Conservation (phyloP, 53 echinoderm and acorn worm genomes). For the Echinometra lucunter region DNA sequence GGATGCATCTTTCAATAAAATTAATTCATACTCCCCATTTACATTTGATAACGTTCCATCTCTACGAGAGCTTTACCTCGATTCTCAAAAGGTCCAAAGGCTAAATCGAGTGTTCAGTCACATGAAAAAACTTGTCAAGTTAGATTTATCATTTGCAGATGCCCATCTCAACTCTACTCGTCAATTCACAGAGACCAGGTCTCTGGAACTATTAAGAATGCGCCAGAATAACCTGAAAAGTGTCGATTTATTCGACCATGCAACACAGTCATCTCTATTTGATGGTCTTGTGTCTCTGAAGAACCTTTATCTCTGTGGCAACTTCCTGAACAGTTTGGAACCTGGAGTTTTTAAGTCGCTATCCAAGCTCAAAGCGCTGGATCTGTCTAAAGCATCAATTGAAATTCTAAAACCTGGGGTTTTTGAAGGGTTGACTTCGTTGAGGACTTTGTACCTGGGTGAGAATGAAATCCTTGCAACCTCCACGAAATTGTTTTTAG, state of each 20-base stretch:
- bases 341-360: not conserved
- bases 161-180: not conserved
- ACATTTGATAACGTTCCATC: not conserved
- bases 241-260: not conserved
- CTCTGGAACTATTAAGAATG: not conserved
- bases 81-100: not conserved
- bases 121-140: not conserved
- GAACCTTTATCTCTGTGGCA: not conserved
- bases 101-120: not conserved
- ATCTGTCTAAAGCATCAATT: not conserved
- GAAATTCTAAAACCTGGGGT: not conserved
- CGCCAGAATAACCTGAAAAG: not conserved
- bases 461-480: not conserved
- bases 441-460: not conserved
- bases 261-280: not conserved
- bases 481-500: not conserved
- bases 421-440: not conserved
- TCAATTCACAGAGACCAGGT: not conserved
- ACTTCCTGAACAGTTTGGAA: not conserved
- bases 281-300: constrained; percentile 32
- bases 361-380: not conserved
- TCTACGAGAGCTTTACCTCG: not conserved
- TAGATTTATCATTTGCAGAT: not conserved
- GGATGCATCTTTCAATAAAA: not conserved
- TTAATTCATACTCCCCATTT: not conserved